Base-by-base conservation (phyloP, 1,140 invertebrate genomes). In the Drosophila auraria region DNA sequence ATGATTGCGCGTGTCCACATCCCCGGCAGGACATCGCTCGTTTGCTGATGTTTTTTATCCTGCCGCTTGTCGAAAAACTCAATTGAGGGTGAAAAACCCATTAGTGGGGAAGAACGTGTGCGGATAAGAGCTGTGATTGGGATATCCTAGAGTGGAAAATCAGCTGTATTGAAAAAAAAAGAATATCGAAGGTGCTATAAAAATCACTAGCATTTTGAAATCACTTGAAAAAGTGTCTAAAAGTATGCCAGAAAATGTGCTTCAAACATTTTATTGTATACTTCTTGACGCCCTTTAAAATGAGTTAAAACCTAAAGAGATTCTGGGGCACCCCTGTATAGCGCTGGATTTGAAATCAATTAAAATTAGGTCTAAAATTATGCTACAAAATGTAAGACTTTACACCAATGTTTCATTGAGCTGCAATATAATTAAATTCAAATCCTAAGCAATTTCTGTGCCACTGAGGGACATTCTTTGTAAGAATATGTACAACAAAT, bases 1-100 rank as follows among this genome's bases (percentile, higher is more conserved):
- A 82, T 82, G 58, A 83, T 64, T 64, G 65, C 78, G 78, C 78
- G 70, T 81, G 78, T 69, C 54, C 49, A 45, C 27, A 40, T 42
- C 12, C 45, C 25, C 70, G 66, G 57, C 54, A 70, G 70, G 70
- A 64, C 40, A 66, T 56, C 44, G 23, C 62, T 68, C 38, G 65
- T 23, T 69, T 62, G 57, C 36, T 40, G 38, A 49, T 57, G 54
- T 36, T 59, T 42, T 71, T 44, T 42, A 14, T 63, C 12, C 23
- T 23, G 23, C 38, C 59, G 65, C 54, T 50, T 50, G 49, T 36
- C 42, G 12, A 25, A 50, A 60, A 76, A 59, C 42, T 51, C 40
- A 57, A 30, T 50, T 42, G 17, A 9, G 42, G 25, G 25, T 15
- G 9, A n/a, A 42, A 42, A 50, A 77, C 30, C 56, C 42, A 62